These are phyloP conservation scores for Melanotaenia boesemani DNA, from an alignment of 2,797 vertebrate species.

Conservation along the genomic window DNA sequence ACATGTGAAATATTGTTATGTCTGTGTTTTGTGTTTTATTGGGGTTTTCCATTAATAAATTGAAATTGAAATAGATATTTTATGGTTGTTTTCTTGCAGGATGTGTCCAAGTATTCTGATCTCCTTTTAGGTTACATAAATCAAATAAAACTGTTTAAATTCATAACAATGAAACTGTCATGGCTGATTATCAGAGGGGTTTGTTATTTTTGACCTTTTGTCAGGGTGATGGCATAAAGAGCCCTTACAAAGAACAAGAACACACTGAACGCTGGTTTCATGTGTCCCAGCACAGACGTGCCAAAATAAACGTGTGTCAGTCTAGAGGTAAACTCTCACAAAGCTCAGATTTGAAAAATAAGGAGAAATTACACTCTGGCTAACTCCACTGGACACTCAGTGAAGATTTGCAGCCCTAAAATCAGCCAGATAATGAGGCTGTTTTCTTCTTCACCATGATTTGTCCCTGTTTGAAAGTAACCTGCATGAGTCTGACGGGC, in stretches of 20 bases:
- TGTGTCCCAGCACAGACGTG: constrained; percentile 28
- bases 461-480: constrained; percentile 42
- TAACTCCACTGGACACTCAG: constrained; percentile 27
- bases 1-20: no score
- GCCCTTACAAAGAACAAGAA: no score
- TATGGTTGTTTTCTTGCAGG: constrained; percentile 27
- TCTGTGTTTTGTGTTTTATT: no score
- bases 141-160: not conserved
- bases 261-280: constrained; percentile 36
- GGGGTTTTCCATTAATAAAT: no score
- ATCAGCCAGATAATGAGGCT: constrained; percentile 48
- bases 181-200: constrained; percentile 3
- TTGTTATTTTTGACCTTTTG: no score
- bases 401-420: constrained; percentile 33
- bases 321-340: constrained; percentile 63
- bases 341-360: constrained; percentile 48
- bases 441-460: constrained; percentile 37
- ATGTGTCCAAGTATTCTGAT: constrained; percentile 8
- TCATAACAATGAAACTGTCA: not conserved
- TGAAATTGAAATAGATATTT: not conserved
- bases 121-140: constrained; percentile 13
- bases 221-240: no score
- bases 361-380: constrained; percentile 45
- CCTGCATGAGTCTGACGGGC: constrained; percentile 26
- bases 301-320: constrained; percentile 61